A percentile compares a stretch with the other conserved stretches of the same genome.
phyloP scores from a whole-genome alignment of 2,113 vertebrate species.

The Climacteris rufus region DNA sequence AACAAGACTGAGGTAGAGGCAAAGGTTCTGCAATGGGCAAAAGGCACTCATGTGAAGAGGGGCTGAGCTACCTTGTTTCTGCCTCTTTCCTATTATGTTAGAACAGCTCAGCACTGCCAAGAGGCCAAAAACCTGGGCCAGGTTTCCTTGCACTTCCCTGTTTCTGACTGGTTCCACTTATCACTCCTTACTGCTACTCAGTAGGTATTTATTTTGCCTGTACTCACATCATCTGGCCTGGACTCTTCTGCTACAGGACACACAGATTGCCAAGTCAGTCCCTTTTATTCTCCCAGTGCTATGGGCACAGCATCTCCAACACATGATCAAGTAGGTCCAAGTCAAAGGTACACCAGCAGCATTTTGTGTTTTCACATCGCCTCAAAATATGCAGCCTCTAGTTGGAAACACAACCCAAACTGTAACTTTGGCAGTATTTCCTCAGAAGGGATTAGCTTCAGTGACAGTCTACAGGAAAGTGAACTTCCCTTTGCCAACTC shows the following conservation, averaged over 20 bases:
- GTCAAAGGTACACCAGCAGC: background rate
- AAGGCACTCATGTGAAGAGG: background rate
- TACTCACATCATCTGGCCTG: background rate
- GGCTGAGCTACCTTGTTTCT: background rate
- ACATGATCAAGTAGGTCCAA: background rate
- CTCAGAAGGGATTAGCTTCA: background rate
- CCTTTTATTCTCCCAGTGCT: background rate
- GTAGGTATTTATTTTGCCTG: background rate
- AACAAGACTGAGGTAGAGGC: fast-evolving
- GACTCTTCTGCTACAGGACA: background rate
- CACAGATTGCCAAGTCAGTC: background rate
- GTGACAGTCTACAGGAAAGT: background rate
- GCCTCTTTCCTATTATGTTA: background rate
- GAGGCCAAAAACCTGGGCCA: background rate
- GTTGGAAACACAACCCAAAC: background rate
- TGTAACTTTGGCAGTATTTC: background rate
- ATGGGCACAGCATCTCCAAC: background rate
- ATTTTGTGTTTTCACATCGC: background rate
- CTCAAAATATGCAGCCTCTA: background rate
- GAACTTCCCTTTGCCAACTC: background rate
- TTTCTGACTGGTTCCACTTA: background rate
- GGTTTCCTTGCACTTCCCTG: background rate
- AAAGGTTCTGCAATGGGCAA: background rate
- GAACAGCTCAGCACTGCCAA: background rate
- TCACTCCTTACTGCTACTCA: background rate